Conservation (phyloP, 2,797 vertebrate species). For the Strix occidentalis region DNA sequence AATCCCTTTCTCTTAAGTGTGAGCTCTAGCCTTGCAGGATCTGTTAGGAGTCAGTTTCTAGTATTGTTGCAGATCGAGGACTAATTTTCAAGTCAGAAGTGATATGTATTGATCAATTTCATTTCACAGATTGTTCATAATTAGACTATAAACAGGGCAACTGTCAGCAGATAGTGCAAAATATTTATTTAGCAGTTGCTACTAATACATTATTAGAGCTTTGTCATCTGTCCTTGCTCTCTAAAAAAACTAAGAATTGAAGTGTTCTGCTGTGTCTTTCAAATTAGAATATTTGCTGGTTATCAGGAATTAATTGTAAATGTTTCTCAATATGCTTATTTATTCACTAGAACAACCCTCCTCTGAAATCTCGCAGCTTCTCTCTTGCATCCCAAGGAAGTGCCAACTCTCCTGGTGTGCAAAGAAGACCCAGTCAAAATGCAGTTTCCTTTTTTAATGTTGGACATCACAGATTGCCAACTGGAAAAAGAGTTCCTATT, state of each 20-base stretch:
- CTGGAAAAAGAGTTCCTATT: constrained; percentile 83
- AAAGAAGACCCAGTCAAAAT: constrained; percentile 91
- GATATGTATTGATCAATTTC: background rate
- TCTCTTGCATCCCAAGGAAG: constrained; percentile 94
- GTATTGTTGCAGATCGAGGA: background rate
- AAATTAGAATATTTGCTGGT: background rate
- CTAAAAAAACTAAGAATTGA: background rate
- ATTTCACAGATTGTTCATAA: background rate
- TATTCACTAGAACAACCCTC: constrained; percentile 90
- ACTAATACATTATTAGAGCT: background rate
- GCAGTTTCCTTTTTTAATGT: constrained; percentile 84
- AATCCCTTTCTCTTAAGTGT: background rate
- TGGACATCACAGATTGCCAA: constrained; percentile 86
- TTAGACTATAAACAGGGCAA: background rate
- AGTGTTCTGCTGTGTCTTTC: background rate
- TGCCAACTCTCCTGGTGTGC: constrained; percentile 87
- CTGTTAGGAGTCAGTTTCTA: background rate
- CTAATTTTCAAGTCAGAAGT: background rate
- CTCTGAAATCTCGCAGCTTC: constrained; percentile 94
- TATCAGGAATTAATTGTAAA: constrained; percentile 33
- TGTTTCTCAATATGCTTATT: constrained; percentile 64
- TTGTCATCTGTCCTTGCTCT: background rate
- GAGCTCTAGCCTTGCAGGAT: background rate
- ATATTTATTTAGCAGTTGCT: background rate
- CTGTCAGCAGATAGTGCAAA: background rate